Percentiles rank a stretch among this genome's conserved stretches.
Conservation (phyloP, 2,113 vertebrate genomes). For the Pandion haliaetus region DNA sequence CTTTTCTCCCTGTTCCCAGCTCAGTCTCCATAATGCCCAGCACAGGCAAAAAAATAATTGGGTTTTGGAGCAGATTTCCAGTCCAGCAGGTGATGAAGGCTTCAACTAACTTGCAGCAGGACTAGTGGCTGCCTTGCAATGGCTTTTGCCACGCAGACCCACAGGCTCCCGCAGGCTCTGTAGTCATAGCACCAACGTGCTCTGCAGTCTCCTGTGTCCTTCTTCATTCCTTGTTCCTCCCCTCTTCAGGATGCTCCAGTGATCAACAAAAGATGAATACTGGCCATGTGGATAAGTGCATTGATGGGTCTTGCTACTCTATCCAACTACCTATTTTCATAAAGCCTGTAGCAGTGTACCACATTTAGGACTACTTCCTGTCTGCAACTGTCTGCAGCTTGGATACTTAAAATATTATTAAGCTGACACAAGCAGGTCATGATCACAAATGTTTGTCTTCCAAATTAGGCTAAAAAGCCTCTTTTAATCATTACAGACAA, state of each 20-base stretch:
- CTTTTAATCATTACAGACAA: not conserved
- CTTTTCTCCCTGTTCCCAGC: not conserved
- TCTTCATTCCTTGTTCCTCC: not conserved
- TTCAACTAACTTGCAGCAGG: not conserved
- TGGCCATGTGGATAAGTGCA: not conserved
- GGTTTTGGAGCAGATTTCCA: not conserved
- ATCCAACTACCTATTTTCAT: not conserved
- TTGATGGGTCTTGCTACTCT: not conserved
- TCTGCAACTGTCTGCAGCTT: not conserved
- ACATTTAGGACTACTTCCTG: not conserved
- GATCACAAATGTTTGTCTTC: no score
- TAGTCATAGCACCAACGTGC: rapidly evolving
- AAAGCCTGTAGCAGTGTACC: not conserved
- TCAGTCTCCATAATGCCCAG: not conserved
- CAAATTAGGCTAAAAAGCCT: no score
- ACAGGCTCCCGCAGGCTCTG: not conserved
- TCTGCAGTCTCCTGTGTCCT: not conserved
- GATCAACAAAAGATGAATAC: not conserved
- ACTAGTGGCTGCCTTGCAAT: not conserved
- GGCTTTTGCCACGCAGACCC: rapidly evolving
- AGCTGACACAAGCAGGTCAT: no score
- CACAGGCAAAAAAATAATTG: not conserved
- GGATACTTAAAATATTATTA: not conserved
- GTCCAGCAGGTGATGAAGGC: not conserved
- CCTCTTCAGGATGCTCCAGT: rapidly evolving